Evolutionary conservation across 2,797 vertebrate species (phyloP).

Genomic region (Sylvia borin): DNA sequence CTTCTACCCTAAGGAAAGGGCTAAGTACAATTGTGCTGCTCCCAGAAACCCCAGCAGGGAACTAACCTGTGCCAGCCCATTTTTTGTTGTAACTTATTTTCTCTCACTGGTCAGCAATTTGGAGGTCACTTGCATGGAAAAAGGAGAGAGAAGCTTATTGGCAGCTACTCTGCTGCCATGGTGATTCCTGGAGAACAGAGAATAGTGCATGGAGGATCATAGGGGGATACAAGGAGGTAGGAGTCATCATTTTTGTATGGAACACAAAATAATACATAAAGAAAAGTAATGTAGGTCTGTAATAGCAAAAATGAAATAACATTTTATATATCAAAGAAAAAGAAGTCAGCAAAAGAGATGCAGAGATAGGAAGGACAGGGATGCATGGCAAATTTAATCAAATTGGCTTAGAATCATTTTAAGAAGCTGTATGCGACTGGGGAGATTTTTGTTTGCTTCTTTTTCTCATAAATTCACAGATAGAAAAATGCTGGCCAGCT

Average conservation of each 20-base stretch:
- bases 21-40: slow-evolving; percentile 20
- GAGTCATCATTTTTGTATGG: neutral
- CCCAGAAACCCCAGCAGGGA: neutral
- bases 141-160: neutral
- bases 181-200: slow-evolving; percentile 8
- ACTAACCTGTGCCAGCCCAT: neutral
- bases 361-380: neutral
- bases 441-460: neutral
- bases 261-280: neutral
- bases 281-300: neutral
- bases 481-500: neutral
- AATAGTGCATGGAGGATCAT: neutral
- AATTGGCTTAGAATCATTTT: neutral
- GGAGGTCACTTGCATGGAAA: slow-evolving; percentile 18
- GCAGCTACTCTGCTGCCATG: slow-evolving; percentile 7
- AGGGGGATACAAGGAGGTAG: neutral
- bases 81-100: slow-evolving; percentile 45
- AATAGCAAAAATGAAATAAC: neutral
- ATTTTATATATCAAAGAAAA: neutral
- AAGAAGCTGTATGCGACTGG: neutral
- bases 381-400: neutral
- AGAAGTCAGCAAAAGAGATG: neutral
- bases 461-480: slow-evolving; percentile 9
- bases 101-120: slow-evolving; percentile 47
- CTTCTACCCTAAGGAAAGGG: neutral